Conservation (phyloP, 2,797 vertebrate genomes). For the Lateolabrax maculatus region DNA sequence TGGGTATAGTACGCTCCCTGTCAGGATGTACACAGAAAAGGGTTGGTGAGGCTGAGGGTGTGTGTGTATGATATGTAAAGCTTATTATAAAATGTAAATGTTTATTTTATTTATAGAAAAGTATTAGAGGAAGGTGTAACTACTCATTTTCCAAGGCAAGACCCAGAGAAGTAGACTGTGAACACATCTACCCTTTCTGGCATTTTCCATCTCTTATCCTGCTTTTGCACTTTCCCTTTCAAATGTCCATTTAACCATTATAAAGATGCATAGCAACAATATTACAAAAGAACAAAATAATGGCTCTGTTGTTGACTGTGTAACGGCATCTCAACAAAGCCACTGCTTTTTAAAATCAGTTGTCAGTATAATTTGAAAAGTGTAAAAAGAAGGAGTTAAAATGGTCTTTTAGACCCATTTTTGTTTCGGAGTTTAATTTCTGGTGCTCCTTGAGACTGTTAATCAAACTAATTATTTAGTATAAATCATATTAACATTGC, state of each 20-base stretch:
- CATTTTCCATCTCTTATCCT: neutral
- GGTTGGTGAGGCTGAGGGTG: neutral
- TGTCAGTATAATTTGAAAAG: neutral
- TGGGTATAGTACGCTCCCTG: constrained; percentile 99
- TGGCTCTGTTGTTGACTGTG: neutral
- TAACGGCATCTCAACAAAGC: neutral
- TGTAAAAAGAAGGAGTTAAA: too few species aligned
- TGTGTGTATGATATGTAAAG: neutral
- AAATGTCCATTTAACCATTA: neutral
- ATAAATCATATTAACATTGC: neutral
- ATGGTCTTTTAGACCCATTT: neutral
- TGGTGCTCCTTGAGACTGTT: neutral
- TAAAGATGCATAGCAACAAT: neutral
- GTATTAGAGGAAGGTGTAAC: neutral
- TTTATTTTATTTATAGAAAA: neutral
- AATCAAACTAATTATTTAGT: neutral
- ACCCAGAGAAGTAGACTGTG: too few species aligned
- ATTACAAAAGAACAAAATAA: constrained; percentile 16
- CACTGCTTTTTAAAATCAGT: neutral
- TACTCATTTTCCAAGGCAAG: neutral
- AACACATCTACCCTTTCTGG: too few species aligned
- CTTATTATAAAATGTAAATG: neutral
- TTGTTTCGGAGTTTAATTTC: neutral
- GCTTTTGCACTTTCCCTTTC: neutral
- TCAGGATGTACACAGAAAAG: constrained; percentile 5